Evolutionary conservation across 2,797 vertebrate species (phyloP).

Genomic region (Huso huso): DNA sequence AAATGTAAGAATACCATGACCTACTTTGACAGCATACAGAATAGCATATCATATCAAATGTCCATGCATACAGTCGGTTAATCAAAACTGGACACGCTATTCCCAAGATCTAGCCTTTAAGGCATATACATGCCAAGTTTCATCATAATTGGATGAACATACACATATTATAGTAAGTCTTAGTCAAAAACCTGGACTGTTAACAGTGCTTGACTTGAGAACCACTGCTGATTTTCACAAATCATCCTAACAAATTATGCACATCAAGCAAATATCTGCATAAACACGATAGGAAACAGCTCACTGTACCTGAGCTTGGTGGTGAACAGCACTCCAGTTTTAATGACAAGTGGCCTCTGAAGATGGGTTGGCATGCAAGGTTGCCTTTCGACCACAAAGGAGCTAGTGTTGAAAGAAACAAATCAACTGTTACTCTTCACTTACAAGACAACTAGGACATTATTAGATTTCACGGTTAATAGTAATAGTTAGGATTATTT

Average conservation of each 20-base stretch:
- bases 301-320: constrained; percentile 84
- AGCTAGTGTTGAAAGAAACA: constrained; percentile 53
- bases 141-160: no score
- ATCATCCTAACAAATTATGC: no score
- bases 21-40: no score
- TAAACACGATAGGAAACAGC: no score
- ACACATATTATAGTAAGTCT: constrained; percentile 9
- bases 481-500: not conserved
- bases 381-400: constrained; percentile 92
- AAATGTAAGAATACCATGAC: no score
- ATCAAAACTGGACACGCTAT: no score
- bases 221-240: no score
- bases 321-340: constrained; percentile 92
- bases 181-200: not conserved
- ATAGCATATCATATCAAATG: no score
- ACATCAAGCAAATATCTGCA: no score
- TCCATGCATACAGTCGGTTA: no score
- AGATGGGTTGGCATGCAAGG: constrained; percentile 95
- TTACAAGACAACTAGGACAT: not conserved
- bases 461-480: not conserved
- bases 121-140: no score
- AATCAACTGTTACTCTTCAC: not conserved
- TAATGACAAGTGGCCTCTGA: constrained; percentile 90
- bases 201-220: not conserved
- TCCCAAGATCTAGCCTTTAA: no score